phyloP scores from a whole-genome alignment of 2,113 vertebrate species.

The Regulus satrapa region DNA sequence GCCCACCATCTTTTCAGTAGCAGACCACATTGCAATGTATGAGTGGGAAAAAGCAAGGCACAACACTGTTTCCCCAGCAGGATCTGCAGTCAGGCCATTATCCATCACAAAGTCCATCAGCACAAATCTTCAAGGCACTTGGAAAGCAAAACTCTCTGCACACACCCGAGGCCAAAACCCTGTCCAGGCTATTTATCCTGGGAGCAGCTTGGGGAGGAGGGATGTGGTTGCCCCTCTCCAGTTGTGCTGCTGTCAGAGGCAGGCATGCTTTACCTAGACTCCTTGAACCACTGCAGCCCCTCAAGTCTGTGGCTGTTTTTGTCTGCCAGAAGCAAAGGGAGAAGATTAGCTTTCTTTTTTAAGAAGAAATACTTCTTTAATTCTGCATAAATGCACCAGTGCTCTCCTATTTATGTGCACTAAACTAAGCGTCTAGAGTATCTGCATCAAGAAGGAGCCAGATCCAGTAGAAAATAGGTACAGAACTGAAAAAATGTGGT shows the following conservation, averaged over 20 bases:
- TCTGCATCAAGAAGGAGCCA: background rate
- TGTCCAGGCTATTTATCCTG: background rate
- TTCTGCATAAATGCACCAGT: background rate
- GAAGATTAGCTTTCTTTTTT: background rate
- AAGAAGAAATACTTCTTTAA: background rate
- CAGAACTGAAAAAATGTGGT: background rate
- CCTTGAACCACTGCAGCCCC: background rate
- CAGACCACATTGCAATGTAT: rapidly evolving
- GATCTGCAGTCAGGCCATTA: background rate
- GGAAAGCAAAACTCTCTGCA: background rate
- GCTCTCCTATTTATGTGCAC: background rate
- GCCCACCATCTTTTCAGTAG: background rate
- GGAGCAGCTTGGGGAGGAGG: background rate
- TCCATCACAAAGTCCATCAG: background rate
- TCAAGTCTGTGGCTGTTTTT: background rate
- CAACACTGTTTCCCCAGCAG: background rate
- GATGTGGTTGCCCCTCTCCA: rapidly evolving
- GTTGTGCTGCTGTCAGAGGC: background rate
- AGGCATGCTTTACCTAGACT: background rate
- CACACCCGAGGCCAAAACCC: background rate
- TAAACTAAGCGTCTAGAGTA: background rate
- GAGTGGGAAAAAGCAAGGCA: rapidly evolving
- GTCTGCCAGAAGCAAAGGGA: background rate
- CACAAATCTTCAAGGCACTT: background rate
- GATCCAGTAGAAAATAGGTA: background rate